These are phyloP conservation scores for Drosophila neocordata DNA, from an alignment of 1,140 invertebrate genomes.

Conservation along the genomic window DNA sequence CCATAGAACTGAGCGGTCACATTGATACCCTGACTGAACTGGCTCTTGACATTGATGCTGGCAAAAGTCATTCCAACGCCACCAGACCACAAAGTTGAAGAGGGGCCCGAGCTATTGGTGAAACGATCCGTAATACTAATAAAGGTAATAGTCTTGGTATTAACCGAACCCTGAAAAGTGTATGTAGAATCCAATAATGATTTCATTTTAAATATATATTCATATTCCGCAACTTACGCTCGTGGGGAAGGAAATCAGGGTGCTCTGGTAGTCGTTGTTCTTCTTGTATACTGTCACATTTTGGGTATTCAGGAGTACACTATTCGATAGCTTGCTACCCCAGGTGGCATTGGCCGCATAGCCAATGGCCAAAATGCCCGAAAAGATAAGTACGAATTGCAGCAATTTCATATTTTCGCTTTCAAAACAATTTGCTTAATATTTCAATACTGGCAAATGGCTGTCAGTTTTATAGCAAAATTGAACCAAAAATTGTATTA, in stretches of 20 bases:
- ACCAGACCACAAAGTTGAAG: constrained; percentile 36
- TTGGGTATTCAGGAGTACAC: constrained; percentile 31
- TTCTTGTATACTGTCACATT: constrained; percentile 34
- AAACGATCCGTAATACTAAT: constrained; percentile 53
- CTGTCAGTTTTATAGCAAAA: neutral
- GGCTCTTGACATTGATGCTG: constrained; percentile 47
- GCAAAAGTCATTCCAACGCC: constrained; percentile 39
- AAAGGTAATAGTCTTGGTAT: constrained; percentile 49
- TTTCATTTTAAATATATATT: too few relatives aligned
- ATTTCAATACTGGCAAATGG: neutral
- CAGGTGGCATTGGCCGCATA: constrained; percentile 47
- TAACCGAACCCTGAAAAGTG: constrained; percentile 44
- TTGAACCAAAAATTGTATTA: neutral
- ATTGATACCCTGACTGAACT: constrained; percentile 36
- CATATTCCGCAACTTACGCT: too few relatives aligned
- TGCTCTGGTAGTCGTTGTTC: constrained; percentile 15
- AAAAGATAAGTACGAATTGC: constrained; percentile 39
- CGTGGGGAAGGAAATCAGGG: constrained; percentile 24
- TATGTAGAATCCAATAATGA: too few relatives aligned
- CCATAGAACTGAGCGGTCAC: constrained; percentile 25
- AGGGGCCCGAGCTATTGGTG: constrained; percentile 59
- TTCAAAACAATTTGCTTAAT: constrained; percentile 1
- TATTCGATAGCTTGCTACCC: constrained; percentile 38
- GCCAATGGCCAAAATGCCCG: constrained; percentile 40
- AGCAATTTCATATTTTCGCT: constrained; percentile 32